phyloP scores from a whole-genome alignment of 2,113 vertebrate genomes.

The Pterocles orientalis region DNA sequence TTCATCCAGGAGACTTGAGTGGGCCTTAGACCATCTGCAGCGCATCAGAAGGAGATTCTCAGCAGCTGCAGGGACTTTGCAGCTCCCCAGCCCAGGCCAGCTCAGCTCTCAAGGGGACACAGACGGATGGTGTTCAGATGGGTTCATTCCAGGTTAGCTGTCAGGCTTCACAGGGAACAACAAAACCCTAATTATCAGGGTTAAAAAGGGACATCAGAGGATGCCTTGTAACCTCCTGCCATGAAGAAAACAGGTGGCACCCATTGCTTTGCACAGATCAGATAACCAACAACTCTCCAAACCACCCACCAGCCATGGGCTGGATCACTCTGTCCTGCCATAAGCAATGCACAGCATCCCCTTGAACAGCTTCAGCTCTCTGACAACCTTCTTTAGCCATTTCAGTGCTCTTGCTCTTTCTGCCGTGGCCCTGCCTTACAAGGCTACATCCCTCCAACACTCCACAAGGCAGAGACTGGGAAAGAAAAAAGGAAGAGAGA shows the following conservation, averaged over 20 bases:
- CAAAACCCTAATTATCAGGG: neutral
- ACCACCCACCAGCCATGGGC: neutral
- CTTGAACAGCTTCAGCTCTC: neutral
- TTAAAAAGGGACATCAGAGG: neutral
- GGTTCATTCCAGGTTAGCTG: neutral
- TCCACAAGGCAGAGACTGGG: neutral
- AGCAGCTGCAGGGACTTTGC: neutral
- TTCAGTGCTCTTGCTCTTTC: neutral
- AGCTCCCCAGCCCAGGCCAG: neutral
- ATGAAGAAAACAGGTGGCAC: neutral
- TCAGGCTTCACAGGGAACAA: neutral
- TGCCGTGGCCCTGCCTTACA: neutral
- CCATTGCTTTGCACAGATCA: neutral
- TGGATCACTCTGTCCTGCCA: neutral
- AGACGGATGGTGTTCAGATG: fast-evolving
- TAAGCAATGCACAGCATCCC: neutral
- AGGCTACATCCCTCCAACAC: neutral
- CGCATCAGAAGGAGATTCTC: neutral
- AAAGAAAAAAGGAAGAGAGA: neutral
- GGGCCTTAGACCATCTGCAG: neutral
- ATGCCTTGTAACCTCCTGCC: neutral
- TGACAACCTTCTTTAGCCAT: neutral
- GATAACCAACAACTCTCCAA: neutral
- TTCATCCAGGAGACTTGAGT: neutral
- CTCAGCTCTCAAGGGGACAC: neutral